Percentiles rank a stretch among this genome's conserved stretches.
Evolutionary conservation across 2,888 invertebrate species (phyloP).

Genomic region (Escarpia spicata): DNA sequence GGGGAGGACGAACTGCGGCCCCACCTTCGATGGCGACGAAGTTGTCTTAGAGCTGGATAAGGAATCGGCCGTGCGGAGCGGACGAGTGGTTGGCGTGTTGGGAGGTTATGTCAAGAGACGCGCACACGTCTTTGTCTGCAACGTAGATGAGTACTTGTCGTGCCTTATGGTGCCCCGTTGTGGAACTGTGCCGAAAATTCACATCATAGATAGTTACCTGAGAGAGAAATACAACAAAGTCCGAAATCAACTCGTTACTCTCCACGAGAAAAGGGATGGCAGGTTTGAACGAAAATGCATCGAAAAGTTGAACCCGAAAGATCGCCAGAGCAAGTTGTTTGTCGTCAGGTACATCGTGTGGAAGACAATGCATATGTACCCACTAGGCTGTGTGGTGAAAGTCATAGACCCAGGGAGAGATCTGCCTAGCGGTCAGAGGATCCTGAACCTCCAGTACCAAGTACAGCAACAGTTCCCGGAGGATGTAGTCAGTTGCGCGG

Average conservation of each 20-base stretch:
- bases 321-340: constrained; percentile 23
- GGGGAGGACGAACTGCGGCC: constrained; percentile 38
- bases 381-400: constrained; percentile 26
- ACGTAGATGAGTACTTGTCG: constrained; percentile 21
- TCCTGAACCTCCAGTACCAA: constrained; percentile 23
- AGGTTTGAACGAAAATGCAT: background rate
- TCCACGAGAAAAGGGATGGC: background rate
- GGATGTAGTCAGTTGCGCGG: constrained; percentile 25
- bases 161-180: constrained; percentile 23
- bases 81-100: constrained; percentile 25
- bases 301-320: background rate
- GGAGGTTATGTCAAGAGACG: background rate
- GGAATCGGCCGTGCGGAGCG: background rate
- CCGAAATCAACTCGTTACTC: background rate
- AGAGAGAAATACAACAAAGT: background rate
- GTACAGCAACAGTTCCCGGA: constrained; percentile 18
- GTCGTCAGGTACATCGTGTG: constrained; percentile 25
- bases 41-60: constrained; percentile 29
- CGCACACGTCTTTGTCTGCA: constrained; percentile 21
- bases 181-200: constrained; percentile 23
- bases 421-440: background rate
- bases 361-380: constrained; percentile 17
- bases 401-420: constrained; percentile 20
- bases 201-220: constrained; percentile 18
- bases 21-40: constrained; percentile 34